Conservation (phyloP, 1,140 invertebrate genomes). For the Pseudomyrmex gracilis region DNA sequence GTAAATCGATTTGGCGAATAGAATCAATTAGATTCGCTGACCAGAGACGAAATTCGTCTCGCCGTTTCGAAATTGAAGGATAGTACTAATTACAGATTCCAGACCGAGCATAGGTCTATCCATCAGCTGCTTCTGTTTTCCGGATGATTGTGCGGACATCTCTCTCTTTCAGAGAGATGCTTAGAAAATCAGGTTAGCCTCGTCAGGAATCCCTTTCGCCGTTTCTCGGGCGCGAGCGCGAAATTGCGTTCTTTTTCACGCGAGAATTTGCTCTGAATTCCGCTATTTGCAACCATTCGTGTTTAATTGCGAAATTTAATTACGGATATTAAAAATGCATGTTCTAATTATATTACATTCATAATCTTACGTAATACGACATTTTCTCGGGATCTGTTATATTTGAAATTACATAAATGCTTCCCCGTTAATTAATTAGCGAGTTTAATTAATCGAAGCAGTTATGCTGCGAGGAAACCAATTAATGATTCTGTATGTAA, state of each 20-base stretch:
- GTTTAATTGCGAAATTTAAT: not conserved
- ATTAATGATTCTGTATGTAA: not conserved
- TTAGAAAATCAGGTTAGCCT: slow-evolving; percentile 62
- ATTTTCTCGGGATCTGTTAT: not conserved
- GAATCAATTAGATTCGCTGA: slow-evolving; percentile 55
- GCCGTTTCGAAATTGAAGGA: slow-evolving; percentile 14
- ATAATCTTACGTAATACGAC: not conserved
- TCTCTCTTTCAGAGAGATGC: slow-evolving; percentile 27
- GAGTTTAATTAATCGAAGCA: not conserved
- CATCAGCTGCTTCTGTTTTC: slow-evolving; percentile 44
- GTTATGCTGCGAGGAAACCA: not conserved
- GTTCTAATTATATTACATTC: not conserved
- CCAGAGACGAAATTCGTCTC: slow-evolving; percentile 41
- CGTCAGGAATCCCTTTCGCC: slow-evolving; percentile 54
- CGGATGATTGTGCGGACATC: slow-evolving; percentile 4
- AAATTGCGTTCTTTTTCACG: slow-evolving; percentile 43
- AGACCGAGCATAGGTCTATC: slow-evolving; percentile 27
- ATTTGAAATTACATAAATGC: too few relatives aligned
- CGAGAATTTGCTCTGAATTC: slow-evolving; percentile 56
- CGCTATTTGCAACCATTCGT: slow-evolving; percentile 2
- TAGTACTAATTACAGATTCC: slow-evolving; percentile 47
- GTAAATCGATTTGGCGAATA: slow-evolving; percentile 34
- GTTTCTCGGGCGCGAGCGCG: slow-evolving; percentile 3
- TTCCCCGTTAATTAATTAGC: not conserved
- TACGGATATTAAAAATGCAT: not conserved